phyloP scores from a whole-genome alignment of 2,113 vertebrate genomes.

The Columba livia region DNA sequence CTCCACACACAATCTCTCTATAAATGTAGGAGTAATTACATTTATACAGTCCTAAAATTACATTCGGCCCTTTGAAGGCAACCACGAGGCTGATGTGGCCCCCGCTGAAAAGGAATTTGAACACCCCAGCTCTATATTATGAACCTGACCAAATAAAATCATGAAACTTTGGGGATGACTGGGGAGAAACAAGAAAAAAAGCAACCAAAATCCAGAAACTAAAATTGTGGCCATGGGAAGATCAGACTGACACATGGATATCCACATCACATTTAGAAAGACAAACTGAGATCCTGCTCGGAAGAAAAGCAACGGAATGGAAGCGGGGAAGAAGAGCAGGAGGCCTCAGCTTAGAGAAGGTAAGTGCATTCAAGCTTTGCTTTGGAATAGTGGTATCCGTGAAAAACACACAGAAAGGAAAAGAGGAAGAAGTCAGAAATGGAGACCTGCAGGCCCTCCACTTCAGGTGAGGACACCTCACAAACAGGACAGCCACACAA shows the following conservation, averaged over 20 bases:
- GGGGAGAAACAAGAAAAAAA: not conserved
- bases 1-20: not conserved
- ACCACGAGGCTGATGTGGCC: too few relatives aligned
- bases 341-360: not conserved
- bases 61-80: too few relatives aligned
- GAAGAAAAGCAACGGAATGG: not conserved
- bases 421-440: not conserved
- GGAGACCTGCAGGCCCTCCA: fast-evolving
- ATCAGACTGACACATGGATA: not conserved
- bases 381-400: not conserved
- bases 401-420: not conserved
- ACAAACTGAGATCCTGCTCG: not conserved
- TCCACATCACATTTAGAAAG: not conserved
- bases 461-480: not conserved
- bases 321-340: not conserved
- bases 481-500: not conserved
- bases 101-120: too few relatives aligned
- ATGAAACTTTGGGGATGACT: not conserved
- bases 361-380: not conserved
- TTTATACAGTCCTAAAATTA: too few relatives aligned
- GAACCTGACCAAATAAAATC: not conserved
- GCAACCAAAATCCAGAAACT: not conserved
- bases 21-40: too few relatives aligned
- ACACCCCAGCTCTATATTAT: not conserved
- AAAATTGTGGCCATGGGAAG: not conserved